Conservation (phyloP, 1,140 invertebrate genomes). For the Ceratosolen fusciceps region DNA sequence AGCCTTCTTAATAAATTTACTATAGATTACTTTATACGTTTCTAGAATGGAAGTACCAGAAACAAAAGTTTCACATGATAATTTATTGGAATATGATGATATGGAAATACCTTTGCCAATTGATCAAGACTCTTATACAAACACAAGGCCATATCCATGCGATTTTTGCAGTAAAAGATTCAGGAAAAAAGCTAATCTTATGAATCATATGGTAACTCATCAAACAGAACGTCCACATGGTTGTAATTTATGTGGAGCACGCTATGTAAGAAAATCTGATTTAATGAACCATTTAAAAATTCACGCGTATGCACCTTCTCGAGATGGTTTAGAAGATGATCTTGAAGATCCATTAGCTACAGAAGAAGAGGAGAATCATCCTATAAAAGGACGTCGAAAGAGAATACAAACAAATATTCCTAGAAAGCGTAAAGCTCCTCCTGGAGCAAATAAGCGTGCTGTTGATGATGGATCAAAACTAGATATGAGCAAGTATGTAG, state of each 20-base stretch:
- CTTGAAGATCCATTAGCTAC: conserved; percentile 63
- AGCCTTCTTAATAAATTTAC: too few species aligned
- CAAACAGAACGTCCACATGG: conserved; percentile 83
- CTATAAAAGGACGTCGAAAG: conserved; percentile 66
- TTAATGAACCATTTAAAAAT: conserved; percentile 86
- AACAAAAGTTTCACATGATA: conserved; percentile 71
- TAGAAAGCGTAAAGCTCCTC: conserved; percentile 62
- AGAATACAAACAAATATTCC: conserved; percentile 64
- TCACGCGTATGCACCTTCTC: conserved; percentile 80
- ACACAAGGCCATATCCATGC: conserved; percentile 85
- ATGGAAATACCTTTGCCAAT: conserved; percentile 83
- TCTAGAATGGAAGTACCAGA: conserved; percentile 77
- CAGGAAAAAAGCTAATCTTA: conserved; percentile 84
- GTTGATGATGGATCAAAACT: conserved; percentile 53
- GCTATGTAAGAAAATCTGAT: conserved; percentile 83
- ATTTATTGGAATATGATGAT: conserved; percentile 75
- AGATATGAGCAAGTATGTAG: conserved; percentile 61
- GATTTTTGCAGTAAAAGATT: conserved; percentile 87
- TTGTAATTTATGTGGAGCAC: conserved; percentile 83
- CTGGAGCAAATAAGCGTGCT: conserved; percentile 54
- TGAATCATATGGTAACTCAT: conserved; percentile 88
- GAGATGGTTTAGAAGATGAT: conserved; percentile 70
- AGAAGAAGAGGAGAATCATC: conserved; percentile 64
- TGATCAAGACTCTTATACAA: conserved; percentile 86
- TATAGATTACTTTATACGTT: too few species aligned